Percentiles rank a stretch among this genome's conserved stretches.
phyloP scores from a whole-genome alignment of 2,888 invertebrate species.

The Anticlea derivata region DNA sequence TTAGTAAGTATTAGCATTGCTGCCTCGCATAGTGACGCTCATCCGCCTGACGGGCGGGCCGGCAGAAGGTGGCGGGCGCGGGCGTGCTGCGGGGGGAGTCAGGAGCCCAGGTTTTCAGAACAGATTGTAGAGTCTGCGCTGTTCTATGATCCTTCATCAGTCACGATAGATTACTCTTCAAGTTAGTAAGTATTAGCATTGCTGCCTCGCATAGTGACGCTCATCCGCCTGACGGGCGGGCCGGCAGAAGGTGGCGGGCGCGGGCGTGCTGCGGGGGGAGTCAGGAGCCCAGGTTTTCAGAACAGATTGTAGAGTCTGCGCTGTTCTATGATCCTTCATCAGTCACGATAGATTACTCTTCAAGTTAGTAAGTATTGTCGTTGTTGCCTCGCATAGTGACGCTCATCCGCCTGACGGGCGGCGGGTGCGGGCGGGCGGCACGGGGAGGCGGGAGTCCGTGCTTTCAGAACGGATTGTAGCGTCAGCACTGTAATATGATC shows the following conservation, averaged over 20 bases:
- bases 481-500: too few relatives aligned
- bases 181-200: conserved; percentile 75
- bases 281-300: conserved; percentile 88
- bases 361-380: conserved; percentile 67
- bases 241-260: conserved; percentile 75
- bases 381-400: conserved; percentile 89
- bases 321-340: too few relatives aligned
- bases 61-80: conserved; percentile 80
- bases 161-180: too few relatives aligned
- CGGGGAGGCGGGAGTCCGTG: conserved; percentile 85
- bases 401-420: conserved; percentile 88
- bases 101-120: conserved; percentile 89
- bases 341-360: conserved; percentile 28
- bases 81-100: conserved; percentile 83
- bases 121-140: too few relatives aligned
- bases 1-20: conserved; percentile 79
- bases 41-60: conserved; percentile 85
- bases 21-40: conserved; percentile 91
- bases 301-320: too few relatives aligned
- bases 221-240: conserved; percentile 87
- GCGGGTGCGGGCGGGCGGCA: conserved; percentile 84
- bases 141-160: too few relatives aligned
- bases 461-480: too few relatives aligned
- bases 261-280: conserved; percentile 84
- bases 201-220: conserved; percentile 89